Evolutionary conservation across 2,113 vertebrate genomes (phyloP).

Genomic region (Oreochromis spilurus): DNA sequence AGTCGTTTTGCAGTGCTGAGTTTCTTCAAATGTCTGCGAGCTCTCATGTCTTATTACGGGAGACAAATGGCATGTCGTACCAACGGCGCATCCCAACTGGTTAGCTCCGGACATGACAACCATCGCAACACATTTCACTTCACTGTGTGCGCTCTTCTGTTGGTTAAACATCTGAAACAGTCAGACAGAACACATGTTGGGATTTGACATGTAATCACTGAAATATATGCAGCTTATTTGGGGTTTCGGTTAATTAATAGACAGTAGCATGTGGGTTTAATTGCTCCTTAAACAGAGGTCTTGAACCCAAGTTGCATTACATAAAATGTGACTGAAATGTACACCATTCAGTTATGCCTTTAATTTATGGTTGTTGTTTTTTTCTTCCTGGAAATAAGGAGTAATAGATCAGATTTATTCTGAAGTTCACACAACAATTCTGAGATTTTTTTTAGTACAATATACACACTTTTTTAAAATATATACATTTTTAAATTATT

Average conservation of each 20-base stretch:
- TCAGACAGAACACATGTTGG: background rate
- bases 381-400: background rate
- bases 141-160: background rate
- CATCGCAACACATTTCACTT: background rate
- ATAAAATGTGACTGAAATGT: background rate
- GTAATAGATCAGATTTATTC: background rate
- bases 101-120: conserved; percentile 49
- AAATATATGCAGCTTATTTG: background rate
- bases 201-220: background rate
- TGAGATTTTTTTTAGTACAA: background rate
- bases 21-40: conserved; percentile 57
- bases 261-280: background rate
- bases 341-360: background rate
- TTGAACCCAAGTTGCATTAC: background rate
- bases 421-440: background rate
- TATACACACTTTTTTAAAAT: background rate
- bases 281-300: background rate
- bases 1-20: conserved; percentile 45
- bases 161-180: background rate
- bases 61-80: conserved; percentile 59
- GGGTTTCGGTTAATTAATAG: background rate
- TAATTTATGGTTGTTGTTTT: fast-evolving
- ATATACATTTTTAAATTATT: background rate
- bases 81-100: conserved; percentile 14
- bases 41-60: conserved; percentile 63